Evolutionary conservation across 1,140 invertebrate species (phyloP).

Genomic region (Mercenaria mercenaria): DNA sequence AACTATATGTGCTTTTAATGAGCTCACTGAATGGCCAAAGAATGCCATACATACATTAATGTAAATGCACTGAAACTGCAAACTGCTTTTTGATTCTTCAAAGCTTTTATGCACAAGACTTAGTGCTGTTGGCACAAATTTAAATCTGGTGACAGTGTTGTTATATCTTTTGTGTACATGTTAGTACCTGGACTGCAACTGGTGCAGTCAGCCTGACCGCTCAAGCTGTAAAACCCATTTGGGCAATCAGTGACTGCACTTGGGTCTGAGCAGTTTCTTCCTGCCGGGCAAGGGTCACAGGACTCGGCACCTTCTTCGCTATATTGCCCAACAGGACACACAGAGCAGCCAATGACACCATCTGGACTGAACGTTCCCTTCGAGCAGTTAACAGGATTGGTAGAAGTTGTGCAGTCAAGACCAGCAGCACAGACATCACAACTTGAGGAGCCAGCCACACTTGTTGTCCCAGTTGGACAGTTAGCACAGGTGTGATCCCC

Average conservation of each 20-base stretch:
- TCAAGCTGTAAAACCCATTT: constrained; percentile 73
- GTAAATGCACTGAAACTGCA: too few species aligned
- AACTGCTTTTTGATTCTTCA: too few species aligned
- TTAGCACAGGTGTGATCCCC: constrained; percentile 69
- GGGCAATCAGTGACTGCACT: constrained; percentile 70
- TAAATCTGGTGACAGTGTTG: too few species aligned
- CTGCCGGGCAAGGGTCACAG: constrained; percentile 74
- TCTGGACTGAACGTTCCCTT: constrained; percentile 68
- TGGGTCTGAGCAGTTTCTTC: constrained; percentile 68
- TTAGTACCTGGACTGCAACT: too few species aligned
- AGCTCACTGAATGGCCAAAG: too few species aligned
- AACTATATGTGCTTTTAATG: too few species aligned
- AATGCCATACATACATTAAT: too few species aligned
- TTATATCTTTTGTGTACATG: too few species aligned
- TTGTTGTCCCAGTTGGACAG: constrained; percentile 62
- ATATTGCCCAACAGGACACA: constrained; percentile 9
- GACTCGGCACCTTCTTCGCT: constrained; percentile 28
- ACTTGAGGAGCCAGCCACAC: not conserved
- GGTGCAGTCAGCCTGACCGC: constrained; percentile 69
- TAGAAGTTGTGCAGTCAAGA: constrained; percentile 66
- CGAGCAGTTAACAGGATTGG: constrained; percentile 52
- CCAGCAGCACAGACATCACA: constrained; percentile 71
- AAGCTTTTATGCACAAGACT: too few species aligned
- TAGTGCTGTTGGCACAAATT: too few species aligned
- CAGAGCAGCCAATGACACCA: constrained; percentile 40